Evolutionary conservation across 2,888 invertebrate species (phyloP).

Genomic region (Metellina segmentata): DNA sequence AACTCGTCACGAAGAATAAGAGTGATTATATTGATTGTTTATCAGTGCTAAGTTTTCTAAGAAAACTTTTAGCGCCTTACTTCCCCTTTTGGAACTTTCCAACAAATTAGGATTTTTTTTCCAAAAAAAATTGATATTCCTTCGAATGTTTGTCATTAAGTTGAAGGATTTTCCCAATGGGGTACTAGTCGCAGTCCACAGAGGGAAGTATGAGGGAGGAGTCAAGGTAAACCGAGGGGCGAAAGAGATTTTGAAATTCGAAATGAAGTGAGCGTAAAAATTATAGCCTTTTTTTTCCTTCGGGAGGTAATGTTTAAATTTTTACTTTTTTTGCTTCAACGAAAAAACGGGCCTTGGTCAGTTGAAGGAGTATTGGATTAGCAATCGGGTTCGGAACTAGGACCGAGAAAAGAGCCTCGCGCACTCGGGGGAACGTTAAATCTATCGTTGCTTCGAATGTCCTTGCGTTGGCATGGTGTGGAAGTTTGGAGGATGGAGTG

Average conservation of each 20-base stretch:
- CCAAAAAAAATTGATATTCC: conserved; percentile 33
- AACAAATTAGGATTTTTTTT: conserved; percentile 9
- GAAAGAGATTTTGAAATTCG: background rate
- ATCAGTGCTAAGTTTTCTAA: conserved; percentile 70
- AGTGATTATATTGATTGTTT: conserved; percentile 76
- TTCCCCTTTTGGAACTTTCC: conserved; percentile 49
- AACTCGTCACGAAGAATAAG: conserved; percentile 70
- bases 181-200: background rate
- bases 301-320: background rate
- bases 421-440: no score
- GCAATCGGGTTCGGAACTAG: no score
- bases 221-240: background rate
- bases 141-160: conserved; percentile 72
- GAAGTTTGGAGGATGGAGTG: no score
- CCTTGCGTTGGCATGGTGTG: no score
- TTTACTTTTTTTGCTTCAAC: background rate
- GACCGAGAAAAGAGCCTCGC: no score
- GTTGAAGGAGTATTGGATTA: no score
- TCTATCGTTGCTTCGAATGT: no score
- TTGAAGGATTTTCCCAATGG: conserved; percentile 52
- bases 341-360: no score
- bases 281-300: background rate
- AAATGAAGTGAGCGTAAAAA: background rate
- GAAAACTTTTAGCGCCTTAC: conserved; percentile 66
- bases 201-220: background rate